These are phyloP conservation scores for Rhinopomastus cyanomelas DNA, from an alignment of 2,113 vertebrate genomes.

Conservation along the genomic window DNA sequence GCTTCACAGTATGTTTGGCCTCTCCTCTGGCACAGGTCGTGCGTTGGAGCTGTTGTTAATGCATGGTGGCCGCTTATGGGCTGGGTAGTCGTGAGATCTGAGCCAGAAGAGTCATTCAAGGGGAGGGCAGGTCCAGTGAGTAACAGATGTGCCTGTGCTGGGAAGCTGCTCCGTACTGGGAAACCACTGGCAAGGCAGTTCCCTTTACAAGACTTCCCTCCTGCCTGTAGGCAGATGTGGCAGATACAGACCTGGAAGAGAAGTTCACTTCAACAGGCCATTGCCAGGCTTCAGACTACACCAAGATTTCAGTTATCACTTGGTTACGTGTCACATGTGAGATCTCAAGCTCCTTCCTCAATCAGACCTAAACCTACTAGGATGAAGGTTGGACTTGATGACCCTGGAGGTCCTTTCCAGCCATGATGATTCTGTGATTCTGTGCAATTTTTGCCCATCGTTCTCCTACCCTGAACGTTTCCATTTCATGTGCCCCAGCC, in stretches of 20 bases:
- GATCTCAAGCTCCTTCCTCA: neutral
- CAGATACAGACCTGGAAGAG: neutral
- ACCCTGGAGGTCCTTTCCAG: too few species aligned
- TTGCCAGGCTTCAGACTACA: neutral
- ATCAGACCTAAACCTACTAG: neutral
- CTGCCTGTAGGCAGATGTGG: neutral
- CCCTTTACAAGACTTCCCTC: neutral
- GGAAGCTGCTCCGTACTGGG: neutral
- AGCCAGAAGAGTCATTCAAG: neutral
- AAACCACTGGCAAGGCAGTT: neutral
- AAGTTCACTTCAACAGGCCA: neutral
- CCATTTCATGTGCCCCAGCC: neutral
- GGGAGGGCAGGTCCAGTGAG: neutral
- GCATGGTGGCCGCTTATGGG: rapidly evolving
- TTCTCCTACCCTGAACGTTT: neutral
- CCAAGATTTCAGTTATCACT: neutral
- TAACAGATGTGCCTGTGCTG: neutral
- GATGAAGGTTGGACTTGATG: too few species aligned
- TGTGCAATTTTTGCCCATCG: neutral
- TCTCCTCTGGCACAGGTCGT: neutral
- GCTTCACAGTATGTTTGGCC: slow-evolving; percentile 85
- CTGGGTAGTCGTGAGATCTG: neutral
- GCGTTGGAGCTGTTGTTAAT: rapidly evolving
- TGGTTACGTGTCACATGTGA: neutral
- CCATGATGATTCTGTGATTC: too few species aligned